Evolutionary conservation across 1,140 invertebrate species (phyloP).

Genomic region (Bathynomus jamesi): DNA sequence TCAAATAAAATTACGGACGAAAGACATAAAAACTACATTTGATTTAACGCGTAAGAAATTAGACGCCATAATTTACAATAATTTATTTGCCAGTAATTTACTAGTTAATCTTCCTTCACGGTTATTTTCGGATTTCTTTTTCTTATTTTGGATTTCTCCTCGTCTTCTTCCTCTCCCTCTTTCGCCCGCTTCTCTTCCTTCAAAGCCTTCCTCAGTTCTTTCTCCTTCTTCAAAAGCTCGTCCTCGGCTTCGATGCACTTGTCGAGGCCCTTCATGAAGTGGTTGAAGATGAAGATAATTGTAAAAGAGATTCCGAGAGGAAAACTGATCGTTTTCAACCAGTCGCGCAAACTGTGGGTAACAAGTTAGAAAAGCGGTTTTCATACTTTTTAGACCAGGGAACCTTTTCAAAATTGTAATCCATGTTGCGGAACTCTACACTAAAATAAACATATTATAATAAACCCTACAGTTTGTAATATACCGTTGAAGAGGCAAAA

Average conservation of each 20-base stretch:
- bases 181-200: no score
- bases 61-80: no score
- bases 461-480: not conserved
- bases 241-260: conserved; percentile 12
- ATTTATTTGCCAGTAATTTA: no score
- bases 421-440: not conserved
- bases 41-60: no score
- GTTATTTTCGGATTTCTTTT: no score
- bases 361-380: not conserved
- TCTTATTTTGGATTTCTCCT: no score
- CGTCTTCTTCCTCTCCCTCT: no score
- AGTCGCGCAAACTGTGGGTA: conserved; percentile 11
- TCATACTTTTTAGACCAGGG: not conserved
- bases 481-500: not conserved
- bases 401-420: not conserved
- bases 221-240: no score
- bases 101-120: no score
- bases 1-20: no score
- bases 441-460: not conserved
- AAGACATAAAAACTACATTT: no score
- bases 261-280: conserved; percentile 11
- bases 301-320: conserved; percentile 8
- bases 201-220: no score
- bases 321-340: conserved; percentile 16
- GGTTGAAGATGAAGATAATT: conserved; percentile 17